Percentiles rank a stretch among this genome's conserved stretches.
Conservation (phyloP, 2,888 invertebrate species). For the Sthenelais limicola region DNA sequence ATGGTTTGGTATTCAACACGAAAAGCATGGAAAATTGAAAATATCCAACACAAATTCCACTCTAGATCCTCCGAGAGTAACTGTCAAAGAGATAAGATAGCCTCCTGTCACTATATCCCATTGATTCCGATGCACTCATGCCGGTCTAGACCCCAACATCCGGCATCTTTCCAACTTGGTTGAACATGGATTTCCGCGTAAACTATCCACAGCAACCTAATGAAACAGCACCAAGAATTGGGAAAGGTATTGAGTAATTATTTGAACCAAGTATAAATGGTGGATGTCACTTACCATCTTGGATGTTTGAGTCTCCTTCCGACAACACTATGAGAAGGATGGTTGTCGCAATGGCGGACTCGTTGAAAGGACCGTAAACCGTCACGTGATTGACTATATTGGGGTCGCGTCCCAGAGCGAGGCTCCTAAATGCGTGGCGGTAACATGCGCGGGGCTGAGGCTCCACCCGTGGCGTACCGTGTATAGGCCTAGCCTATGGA, state of each 20-base stretch:
- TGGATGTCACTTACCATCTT: conserved; percentile 65
- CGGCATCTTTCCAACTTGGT: not conserved
- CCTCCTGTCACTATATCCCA: too few species aligned
- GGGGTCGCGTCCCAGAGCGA: conserved; percentile 5
- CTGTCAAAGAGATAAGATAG: too few species aligned
- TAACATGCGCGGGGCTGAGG: too few species aligned
- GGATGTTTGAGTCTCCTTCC: conserved; percentile 62
- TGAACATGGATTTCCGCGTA: not conserved
- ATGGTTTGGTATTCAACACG: not conserved
- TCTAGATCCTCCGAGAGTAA: not conserved
- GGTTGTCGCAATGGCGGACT: conserved; percentile 63
- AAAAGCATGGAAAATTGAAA: not conserved
- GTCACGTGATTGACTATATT: conserved; percentile 55
- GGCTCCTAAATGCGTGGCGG: too few species aligned
- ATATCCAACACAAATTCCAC: not conserved
- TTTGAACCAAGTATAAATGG: not conserved
- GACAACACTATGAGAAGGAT: conserved; percentile 55
- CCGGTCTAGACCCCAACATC: not conserved
- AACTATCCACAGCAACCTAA: not conserved
- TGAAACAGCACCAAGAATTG: not conserved
- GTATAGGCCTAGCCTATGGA: too few species aligned
- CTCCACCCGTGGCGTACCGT: too few species aligned
- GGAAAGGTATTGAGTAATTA: not conserved
- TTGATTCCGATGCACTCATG: conserved; percentile 5
- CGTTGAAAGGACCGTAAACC: conserved; percentile 58